Conservation (phyloP, 2,797 vertebrate genomes). For the Bryconaethiops microstoma region DNA sequence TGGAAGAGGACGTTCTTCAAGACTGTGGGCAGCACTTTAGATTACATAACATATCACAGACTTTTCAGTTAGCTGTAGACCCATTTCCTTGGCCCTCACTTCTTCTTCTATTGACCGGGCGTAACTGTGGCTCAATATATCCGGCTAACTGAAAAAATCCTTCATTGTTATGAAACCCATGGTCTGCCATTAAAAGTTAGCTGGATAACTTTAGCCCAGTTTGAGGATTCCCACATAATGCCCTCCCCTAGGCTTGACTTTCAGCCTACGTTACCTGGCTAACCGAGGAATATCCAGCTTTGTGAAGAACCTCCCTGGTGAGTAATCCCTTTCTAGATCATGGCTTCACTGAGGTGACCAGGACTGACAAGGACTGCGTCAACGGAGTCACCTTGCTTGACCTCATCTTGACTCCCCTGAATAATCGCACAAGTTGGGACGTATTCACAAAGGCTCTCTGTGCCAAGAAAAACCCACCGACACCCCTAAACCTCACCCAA, state of each 20-base stretch:
- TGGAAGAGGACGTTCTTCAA: not conserved
- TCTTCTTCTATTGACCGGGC: no score
- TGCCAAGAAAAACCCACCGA: slow-evolving; percentile 23
- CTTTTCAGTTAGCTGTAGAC: not conserved
- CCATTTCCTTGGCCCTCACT: no score
- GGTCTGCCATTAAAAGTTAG: not conserved
- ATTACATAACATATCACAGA: no score
- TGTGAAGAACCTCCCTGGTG: not conserved
- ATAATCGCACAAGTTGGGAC: slow-evolving; percentile 11
- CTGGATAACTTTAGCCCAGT: not conserved
- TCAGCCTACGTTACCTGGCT: not conserved
- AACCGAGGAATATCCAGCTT: not conserved
- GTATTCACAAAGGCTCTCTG: slow-evolving; percentile 12
- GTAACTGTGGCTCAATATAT: not conserved
- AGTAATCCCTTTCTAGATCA: not conserved
- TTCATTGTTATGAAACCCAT: not conserved
- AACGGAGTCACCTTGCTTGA: not conserved
- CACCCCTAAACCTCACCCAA: not conserved
- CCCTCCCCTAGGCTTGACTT: no score
- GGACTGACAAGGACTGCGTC: not conserved
- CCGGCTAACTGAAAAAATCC: not conserved
- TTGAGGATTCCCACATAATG: not conserved
- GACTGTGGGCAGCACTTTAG: not conserved
- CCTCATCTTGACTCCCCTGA: not conserved
- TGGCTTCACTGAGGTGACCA: not conserved